These are phyloP conservation scores for Semnornis frantzii DNA, from an alignment of 2,113 vertebrate species.

Conservation along the genomic window DNA sequence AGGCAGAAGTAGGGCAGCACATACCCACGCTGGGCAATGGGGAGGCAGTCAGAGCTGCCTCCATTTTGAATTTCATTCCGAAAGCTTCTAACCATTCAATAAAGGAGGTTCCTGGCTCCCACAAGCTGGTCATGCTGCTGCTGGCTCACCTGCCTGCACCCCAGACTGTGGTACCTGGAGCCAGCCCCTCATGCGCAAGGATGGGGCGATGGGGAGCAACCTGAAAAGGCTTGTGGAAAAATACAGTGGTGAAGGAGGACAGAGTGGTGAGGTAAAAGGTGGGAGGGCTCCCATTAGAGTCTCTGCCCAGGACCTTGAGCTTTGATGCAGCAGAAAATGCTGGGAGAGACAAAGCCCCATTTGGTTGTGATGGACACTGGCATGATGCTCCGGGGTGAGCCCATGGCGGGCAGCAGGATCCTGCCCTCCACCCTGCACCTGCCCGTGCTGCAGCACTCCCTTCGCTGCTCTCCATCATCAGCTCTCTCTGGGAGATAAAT, in stretches of 20 bases:
- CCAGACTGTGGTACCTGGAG: accelerated
- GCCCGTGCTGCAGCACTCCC: not conserved
- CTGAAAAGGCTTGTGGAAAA: not conserved
- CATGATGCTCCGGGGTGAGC: no score
- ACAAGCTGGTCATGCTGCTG: accelerated
- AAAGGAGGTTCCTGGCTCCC: not conserved
- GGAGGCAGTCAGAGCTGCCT: not conserved
- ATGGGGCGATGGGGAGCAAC: accelerated
- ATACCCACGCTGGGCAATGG: not conserved
- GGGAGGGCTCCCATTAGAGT: slow-evolving; percentile 23
- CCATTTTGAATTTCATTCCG: not conserved
- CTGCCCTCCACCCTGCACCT: not conserved
- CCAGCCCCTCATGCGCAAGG: not conserved
- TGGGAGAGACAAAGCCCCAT: not conserved
- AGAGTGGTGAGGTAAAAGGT: not conserved
- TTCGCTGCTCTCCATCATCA: not conserved
- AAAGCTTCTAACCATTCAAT: not conserved
- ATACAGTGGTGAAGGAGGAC: slow-evolving; percentile 27
- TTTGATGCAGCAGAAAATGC: slow-evolving; percentile 6
- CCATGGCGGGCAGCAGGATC: not conserved
- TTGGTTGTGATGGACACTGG: not conserved
- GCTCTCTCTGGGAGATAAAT: slow-evolving; percentile 36
- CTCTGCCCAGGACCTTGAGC: not conserved
- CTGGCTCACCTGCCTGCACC: not conserved
- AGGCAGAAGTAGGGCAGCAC: not conserved